Evolutionary conservation across 2,797 vertebrate genomes (phyloP), one percentile per base, ranked within the genome.

Genomic region (Sebastes umbrosus): DNA sequence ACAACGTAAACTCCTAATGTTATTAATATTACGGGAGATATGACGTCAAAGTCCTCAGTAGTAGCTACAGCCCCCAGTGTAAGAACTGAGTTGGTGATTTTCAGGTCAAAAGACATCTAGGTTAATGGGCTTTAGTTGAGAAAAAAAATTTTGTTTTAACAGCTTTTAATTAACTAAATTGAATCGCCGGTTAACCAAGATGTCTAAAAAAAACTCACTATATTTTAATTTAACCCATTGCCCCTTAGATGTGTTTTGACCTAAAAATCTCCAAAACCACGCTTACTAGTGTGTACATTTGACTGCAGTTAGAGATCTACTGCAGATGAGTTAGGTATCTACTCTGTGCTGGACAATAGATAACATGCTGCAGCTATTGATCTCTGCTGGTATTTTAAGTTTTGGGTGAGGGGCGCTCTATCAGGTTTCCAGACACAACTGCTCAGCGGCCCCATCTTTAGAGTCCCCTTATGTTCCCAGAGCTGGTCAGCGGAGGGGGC

Each of bases 321-420:
- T 54, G 16, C 50, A 66, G 73, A 77, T 54, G 62, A 69, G 64
- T 54, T 50, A 68, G 90, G 90, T 82, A 60, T 93, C 92, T 94
- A 92, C 82, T 80, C 79, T 80, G 90, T 80, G 86, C 92, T 88
- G 92, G 91, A 95, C 94, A 92, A 94, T 90, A 93, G 89, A 87
- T 94, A 89, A 94, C 95, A 95, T 93, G 94, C 93, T 95, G 94
- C 93, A 91, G 87, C 74, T 95, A 96, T 96, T 95, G 96, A 96
- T 96, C 94, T 88, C 79, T 90, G 92, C 81, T 89, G 91, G 93
- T 96, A 95, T 96, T 95, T 96, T 94, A 95, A 93, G 93, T 95
- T 95, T 91, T 84, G 91, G 91, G 91, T 93, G 92, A 92, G 87
- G 92, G 89, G 91, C 57, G 79, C 93, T 96, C 92, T 89, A 91